Base-by-base conservation (phyloP, 1,140 invertebrate species). In the Aphaenogaster ashmeadi region DNA sequence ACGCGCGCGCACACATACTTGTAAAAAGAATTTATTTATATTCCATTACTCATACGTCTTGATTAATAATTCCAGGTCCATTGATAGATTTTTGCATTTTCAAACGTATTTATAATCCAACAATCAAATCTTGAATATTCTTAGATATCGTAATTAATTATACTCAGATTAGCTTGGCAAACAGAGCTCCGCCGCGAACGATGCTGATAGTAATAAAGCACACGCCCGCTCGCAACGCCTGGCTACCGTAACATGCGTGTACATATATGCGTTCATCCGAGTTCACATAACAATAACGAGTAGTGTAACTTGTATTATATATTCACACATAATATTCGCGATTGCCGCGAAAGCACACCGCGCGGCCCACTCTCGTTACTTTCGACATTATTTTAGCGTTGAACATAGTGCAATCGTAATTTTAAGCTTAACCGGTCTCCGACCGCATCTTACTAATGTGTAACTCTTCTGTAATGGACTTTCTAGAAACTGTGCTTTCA, bases 371-470 rank as follows among this genome's bases (percentile, higher is more conserved):
- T 41, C 74, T 80, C 38, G 21, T 89, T 66, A 77, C 8, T 36
- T 27, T 56, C 36, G 60, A 87, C 36, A 52, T 56, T 1, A 4
- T 38, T 54, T 64, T 74, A 36, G 38, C n/a, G 38, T 72, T 74
- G 21, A 72, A 66, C 33, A 56, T 38, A 88, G 89, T 90, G 89
- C 89, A 90, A 90, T 90, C n/a, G 21, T 90, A 90, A 72, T 47
- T 79, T 87, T 87, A 90, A 90, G 79, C 3, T 58, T 38, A 21
- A 56, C 8, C 54, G 11, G 27, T 60, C 27, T n/a, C 27, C 3
- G 21, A 33, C 15, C 5, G 7, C 11, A 11, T 62, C 36, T 27
- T 27, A 15, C 33, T 36, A 38, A 47, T 27, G 8, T 41, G 21
- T 54, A 54, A 44, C 11, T 69, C 21, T 27, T 60, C 11, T 38